Evolutionary conservation across 2,797 vertebrate species (phyloP).

Genomic region (Gymnocypris eckloni): DNA sequence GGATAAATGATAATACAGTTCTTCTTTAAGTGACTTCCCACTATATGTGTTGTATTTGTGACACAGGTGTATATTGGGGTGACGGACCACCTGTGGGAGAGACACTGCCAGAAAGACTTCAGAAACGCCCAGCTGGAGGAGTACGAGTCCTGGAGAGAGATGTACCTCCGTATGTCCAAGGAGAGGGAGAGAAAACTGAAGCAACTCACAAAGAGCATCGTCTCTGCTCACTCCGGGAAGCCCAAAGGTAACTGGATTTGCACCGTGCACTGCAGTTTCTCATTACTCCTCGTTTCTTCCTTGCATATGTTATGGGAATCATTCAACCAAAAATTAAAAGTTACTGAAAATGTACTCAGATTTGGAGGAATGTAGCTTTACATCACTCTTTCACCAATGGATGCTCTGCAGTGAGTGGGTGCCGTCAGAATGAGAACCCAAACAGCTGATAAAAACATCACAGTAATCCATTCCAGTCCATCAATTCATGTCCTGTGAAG

Average conservation of each 20-base stretch:
- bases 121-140: slow-evolving; percentile 78
- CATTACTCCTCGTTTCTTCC: not conserved
- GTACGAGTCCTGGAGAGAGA: slow-evolving; percentile 90
- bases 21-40: not conserved
- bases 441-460: not conserved
- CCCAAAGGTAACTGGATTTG: slow-evolving; percentile 79
- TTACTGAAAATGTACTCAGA: not conserved
- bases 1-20: not conserved
- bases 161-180: slow-evolving; percentile 83
- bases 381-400: not conserved
- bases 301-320: not conserved
- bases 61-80: slow-evolving; percentile 79
- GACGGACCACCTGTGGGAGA: slow-evolving; percentile 85
- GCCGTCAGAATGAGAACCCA: not conserved
- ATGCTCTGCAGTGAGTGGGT: not conserved
- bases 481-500: not conserved
- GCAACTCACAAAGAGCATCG: slow-evolving; percentile 84
- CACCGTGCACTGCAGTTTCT: not conserved
- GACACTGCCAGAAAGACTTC: slow-evolving; percentile 87
- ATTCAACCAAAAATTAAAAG: not conserved
- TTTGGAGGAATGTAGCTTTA: not conserved
- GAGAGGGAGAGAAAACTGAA: slow-evolving; percentile 87
- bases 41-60: not conserved
- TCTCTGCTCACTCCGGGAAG: slow-evolving; percentile 84
- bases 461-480: not conserved